These are phyloP conservation scores for Myopa testacea DNA, from an alignment of 2,888 invertebrate species.

Conservation along the genomic window DNA sequence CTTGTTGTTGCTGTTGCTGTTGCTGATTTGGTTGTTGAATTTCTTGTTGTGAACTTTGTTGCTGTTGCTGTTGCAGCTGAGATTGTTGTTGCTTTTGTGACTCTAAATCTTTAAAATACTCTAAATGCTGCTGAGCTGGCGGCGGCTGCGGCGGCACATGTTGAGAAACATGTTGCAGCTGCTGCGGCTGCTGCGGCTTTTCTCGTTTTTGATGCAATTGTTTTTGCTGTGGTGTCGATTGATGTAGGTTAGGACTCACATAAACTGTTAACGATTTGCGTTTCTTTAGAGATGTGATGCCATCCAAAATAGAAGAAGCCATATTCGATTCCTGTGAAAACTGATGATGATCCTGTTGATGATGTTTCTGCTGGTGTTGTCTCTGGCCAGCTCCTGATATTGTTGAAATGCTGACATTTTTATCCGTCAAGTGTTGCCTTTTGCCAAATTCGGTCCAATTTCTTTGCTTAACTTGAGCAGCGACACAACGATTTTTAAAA, in stretches of 20 bases:
- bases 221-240: constrained; percentile 13
- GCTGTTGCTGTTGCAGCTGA: constrained; percentile 40
- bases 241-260: constrained; percentile 59
- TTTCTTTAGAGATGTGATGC: constrained; percentile 65
- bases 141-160: neutral
- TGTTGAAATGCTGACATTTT: constrained; percentile 49
- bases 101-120: neutral
- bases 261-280: constrained; percentile 66
- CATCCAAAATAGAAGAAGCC: constrained; percentile 61
- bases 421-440: constrained; percentile 50
- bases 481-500: constrained; percentile 68
- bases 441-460: constrained; percentile 63
- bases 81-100: constrained; percentile 40
- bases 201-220: constrained; percentile 43
- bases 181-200: constrained; percentile 35
- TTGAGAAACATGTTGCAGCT: neutral
- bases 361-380: constrained; percentile 45
- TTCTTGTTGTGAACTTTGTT: constrained; percentile 46
- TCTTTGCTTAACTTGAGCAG: constrained; percentile 65
- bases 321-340: constrained; percentile 38
- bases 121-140: neutral
- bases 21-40: constrained; percentile 35
- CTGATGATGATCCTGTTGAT: constrained; percentile 47
- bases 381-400: constrained; percentile 44
- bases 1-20: constrained; percentile 45